Percentiles rank a stretch among this genome's conserved stretches.
Conservation (phyloP, 2,888 invertebrate species). For the Micoletzkya japonica region DNA sequence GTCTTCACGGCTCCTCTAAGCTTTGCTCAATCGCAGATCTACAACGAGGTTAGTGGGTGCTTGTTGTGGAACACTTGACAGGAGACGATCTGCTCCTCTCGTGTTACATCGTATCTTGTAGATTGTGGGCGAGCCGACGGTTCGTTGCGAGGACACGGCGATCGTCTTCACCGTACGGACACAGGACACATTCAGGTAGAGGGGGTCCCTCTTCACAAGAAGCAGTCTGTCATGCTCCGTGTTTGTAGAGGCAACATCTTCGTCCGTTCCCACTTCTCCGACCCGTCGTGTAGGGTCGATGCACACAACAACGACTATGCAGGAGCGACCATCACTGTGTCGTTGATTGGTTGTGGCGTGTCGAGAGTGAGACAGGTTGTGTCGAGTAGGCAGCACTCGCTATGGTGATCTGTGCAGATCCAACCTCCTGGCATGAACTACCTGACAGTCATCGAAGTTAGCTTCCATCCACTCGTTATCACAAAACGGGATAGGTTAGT, state of each 20-base stretch:
- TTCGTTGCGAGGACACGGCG: conserved; percentile 22
- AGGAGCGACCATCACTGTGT: conserved; percentile 19
- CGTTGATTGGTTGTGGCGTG: conserved; percentile 17
- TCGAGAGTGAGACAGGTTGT: conserved; percentile 29
- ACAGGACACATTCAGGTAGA: conserved; percentile 22
- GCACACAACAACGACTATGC: conserved; percentile 9
- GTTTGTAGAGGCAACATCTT: conserved; percentile 24
- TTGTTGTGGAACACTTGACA: background rate
- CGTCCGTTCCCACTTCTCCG: conserved; percentile 19
- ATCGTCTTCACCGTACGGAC: conserved; percentile 22
- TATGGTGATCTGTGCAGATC: conserved; percentile 7
- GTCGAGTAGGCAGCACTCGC: no score
- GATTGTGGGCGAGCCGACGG: background rate
- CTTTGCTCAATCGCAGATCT: conserved; percentile 14
- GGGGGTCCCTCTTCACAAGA: background rate
- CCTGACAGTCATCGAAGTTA: conserved; percentile 5
- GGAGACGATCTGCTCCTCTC: background rate
- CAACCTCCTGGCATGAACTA: conserved; percentile 28
- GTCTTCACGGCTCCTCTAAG: background rate
- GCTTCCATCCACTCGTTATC: conserved; percentile 25
- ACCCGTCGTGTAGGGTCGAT: conserved; percentile 22
- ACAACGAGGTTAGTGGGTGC: conserved; percentile 18
- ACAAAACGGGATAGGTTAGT: conserved; percentile 20
- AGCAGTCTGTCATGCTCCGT: background rate
- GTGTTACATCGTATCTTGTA: background rate